phyloP scores from a whole-genome alignment of 2,888 invertebrate species.

The Balanococcus diminutus region DNA sequence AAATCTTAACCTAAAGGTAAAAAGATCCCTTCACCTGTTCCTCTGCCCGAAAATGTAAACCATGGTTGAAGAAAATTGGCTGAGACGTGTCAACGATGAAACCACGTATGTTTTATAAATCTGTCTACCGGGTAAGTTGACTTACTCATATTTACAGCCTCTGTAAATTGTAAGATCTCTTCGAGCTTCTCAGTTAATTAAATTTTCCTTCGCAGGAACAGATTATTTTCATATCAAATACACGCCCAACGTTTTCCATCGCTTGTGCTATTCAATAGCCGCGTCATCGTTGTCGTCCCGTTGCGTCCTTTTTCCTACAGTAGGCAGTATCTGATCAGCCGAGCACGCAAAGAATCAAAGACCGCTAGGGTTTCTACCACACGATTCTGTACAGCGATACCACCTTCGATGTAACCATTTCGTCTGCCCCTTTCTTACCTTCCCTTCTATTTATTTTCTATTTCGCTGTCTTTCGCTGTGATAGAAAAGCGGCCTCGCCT shows the following conservation, averaged over 20 bases:
- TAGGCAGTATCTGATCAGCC: background rate
- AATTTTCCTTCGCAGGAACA: conserved; percentile 10
- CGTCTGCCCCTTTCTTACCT: background rate
- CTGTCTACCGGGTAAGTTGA: background rate
- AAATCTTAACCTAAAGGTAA: background rate
- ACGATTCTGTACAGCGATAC: background rate
- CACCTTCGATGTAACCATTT: background rate
- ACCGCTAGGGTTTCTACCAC: background rate
- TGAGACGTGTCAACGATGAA: conserved; percentile 8
- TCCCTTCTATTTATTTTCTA: background rate
- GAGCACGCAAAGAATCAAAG: conserved; percentile 19
- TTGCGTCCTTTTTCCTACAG: background rate
- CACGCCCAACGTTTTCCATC: background rate
- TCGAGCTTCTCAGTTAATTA: conserved; percentile 11
- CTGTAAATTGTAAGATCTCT: background rate
- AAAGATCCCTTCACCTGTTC: background rate
- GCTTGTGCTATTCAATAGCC: background rate
- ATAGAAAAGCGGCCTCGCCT: background rate
- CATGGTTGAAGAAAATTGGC: background rate
- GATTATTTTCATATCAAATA: conserved; percentile 31
- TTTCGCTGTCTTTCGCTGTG: background rate
- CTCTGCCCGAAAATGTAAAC: background rate
- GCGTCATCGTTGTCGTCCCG: background rate
- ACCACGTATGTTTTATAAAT: conserved; percentile 3
- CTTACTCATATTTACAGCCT: background rate